phyloP scores from a whole-genome alignment of 2,797 vertebrate genomes.

The Neopelma chrysocephalum region DNA sequence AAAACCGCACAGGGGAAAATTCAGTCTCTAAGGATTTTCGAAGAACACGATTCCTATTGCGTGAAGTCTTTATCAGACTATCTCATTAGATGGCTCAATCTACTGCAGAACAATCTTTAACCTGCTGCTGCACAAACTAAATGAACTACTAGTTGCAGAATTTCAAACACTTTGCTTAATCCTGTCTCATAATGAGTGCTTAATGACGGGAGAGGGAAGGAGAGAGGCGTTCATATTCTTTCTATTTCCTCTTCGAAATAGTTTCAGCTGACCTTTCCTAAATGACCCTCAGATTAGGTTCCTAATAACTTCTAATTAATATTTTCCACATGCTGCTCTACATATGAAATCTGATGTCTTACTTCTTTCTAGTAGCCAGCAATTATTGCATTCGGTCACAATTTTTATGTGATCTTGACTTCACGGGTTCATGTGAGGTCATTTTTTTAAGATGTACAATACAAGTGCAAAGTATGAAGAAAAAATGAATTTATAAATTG shows the following conservation, averaged over 20 bases:
- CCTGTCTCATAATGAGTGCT: background rate
- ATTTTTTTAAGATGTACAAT: background rate
- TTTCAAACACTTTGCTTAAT: background rate
- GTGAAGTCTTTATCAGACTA: background rate
- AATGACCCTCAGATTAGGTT: background rate
- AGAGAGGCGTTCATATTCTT: background rate
- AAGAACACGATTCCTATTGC: background rate
- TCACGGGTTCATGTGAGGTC: too few species aligned
- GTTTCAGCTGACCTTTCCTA: background rate
- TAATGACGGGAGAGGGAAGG: background rate
- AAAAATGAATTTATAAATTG: background rate
- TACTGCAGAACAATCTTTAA: background rate
- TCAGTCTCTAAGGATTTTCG: background rate
- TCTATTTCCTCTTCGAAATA: background rate
- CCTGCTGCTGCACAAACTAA: background rate
- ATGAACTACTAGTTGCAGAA: background rate
- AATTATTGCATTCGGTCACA: background rate
- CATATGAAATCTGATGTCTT: background rate
- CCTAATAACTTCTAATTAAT: slow-evolving; percentile 9
- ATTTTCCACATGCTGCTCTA: background rate
- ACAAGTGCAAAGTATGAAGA: background rate
- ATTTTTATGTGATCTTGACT: background rate
- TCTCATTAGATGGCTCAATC: background rate
- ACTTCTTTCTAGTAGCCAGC: background rate
- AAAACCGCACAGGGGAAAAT: background rate